These are phyloP conservation scores for Leptonema lineaticorne DNA, from an alignment of 1,140 invertebrate genomes.

Conservation along the genomic window DNA sequence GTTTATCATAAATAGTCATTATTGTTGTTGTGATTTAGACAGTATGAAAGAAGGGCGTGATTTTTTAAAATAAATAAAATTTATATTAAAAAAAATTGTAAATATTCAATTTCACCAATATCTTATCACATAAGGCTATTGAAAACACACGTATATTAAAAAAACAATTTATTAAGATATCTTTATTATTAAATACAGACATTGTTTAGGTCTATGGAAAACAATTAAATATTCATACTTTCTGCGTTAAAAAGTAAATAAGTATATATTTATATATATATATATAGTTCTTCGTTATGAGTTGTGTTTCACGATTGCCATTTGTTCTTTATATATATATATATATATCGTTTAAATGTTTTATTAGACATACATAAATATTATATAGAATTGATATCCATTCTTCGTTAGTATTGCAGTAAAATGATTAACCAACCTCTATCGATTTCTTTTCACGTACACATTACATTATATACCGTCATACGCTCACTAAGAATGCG, in stretches of 20 bases:
- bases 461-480: too few species aligned
- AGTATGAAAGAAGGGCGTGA: slow-evolving; percentile 3
- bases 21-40: slow-evolving; percentile 11
- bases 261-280: too few species aligned
- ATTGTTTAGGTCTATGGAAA: slow-evolving; percentile 26
- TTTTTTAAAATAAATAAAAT: slow-evolving; percentile 15
- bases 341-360: too few species aligned
- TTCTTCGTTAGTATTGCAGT: too few species aligned
- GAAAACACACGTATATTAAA: slow-evolving; percentile 29
- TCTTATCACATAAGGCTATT: neutral
- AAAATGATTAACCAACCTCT: too few species aligned
- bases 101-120: neutral
- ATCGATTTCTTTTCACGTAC: too few species aligned
- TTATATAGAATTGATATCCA: too few species aligned
- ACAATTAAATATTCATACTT: slow-evolving; percentile 20
- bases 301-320: too few species aligned
- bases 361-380: too few species aligned
- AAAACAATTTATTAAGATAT: slow-evolving; percentile 41
- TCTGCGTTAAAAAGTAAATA: slow-evolving; percentile 15
- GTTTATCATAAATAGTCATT: slow-evolving; percentile 7
- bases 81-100: neutral
- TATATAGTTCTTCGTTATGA: too few species aligned
- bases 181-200: slow-evolving; percentile 41
- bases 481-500: too few species aligned
- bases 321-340: too few species aligned